Evolutionary conservation across 1,140 invertebrate species (phyloP), one percentile per base, ranked within the genome.

Genomic region (Teleogryllus occipitalis): DNA sequence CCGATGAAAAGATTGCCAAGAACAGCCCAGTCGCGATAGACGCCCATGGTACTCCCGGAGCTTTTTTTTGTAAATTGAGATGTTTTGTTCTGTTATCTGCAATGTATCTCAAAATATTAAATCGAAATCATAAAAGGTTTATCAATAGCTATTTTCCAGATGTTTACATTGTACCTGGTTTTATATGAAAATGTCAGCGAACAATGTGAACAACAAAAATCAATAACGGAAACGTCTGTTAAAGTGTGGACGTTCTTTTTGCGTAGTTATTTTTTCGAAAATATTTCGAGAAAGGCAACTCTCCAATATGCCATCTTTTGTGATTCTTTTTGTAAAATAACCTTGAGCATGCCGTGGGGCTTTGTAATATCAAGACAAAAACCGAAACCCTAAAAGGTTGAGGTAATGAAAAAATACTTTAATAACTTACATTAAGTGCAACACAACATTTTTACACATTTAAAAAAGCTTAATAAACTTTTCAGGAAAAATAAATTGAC

Each of bases 51-150:
- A 10, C 54, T 65, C 10, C 54, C 54, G 54, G 54, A 10, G 54
- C 18, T 18, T 65, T 65, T 65, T 65, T 65, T 65, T 65, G 54
- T 65, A 65, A 65, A 65, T 65, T 65, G 54, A 65, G 54, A 65
- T 65, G 54, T 65, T 65, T 65, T 65, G 54, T 65, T 65, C 54
- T 65, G 54, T 65, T 65, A 65, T 65, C 54, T 65, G 54, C 54
- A 65, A 65, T 65, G 54, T 65, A 65, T 65, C 54, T 65, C 10
- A 65, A 65, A 65, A 65, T 65, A 65, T 65, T 65, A 65, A 65
- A 65, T 65, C 54, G 54, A 65, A 65, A 65, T 65, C 54, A 65
- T 65, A 65, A 65, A 65, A 65, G 54, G 54, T 65, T 65, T 65
- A 65, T 65, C 54, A 65, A 65, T 65, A 65, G 54, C 54, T 65